Evolutionary conservation across 1,140 invertebrate genomes (phyloP).

Genomic region (Whitmania pigra): DNA sequence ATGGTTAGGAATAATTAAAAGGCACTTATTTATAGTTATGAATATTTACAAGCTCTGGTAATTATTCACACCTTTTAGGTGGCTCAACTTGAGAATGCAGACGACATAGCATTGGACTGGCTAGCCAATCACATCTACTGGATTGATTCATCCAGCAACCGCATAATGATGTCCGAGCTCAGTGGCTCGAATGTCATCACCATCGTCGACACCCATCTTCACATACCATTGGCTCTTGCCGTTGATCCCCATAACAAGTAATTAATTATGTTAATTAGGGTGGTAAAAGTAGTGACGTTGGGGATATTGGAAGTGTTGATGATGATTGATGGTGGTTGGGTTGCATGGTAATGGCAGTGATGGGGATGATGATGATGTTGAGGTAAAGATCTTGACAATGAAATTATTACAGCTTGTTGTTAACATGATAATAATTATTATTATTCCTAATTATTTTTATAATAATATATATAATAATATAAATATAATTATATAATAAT

Average conservation of each 20-base stretch:
- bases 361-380: not conserved
- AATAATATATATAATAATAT: no score
- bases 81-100: conserved; percentile 46
- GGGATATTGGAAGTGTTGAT: not conserved
- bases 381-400: no score
- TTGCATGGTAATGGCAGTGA: no score
- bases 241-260: conserved; percentile 60
- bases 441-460: no score
- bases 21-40: no score
- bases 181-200: conserved; percentile 68
- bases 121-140: conserved; percentile 89
- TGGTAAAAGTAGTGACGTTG: not conserved
- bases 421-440: no score
- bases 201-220: conserved; percentile 74
- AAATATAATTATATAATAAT: no score
- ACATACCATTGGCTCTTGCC: conserved; percentile 80
- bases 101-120: conserved; percentile 90
- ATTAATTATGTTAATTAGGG: no score
- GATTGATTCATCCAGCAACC: conserved; percentile 75
- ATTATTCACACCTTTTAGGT: conserved; percentile 21
- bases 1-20: no score
- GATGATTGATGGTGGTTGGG: no score
- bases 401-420: no score
- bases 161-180: conserved; percentile 75
- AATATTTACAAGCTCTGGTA: not conserved